Evolutionary conservation across 1,140 invertebrate genomes (phyloP).

Genomic region (Akabosia matsudoensis): DNA sequence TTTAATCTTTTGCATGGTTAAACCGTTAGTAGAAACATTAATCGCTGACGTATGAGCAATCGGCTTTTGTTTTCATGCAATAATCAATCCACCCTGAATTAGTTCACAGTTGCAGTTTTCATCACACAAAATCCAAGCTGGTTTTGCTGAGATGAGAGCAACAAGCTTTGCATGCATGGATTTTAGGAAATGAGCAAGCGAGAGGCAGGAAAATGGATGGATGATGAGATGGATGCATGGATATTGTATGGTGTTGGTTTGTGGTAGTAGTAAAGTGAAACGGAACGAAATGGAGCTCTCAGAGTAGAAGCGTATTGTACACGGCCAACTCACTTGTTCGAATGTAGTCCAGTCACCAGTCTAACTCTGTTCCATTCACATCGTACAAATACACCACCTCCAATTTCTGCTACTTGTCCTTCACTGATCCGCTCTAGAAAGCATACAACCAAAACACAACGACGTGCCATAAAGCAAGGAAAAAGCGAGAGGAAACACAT

Average conservation of each 20-base stretch:
- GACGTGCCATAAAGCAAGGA: not conserved
- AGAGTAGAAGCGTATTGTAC: not conserved
- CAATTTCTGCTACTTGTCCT: not conserved
- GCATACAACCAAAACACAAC: not conserved
- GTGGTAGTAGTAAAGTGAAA: not conserved
- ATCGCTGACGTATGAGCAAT: too few species aligned
- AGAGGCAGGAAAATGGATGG: not conserved
- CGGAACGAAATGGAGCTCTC: not conserved
- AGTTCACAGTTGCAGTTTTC: too few species aligned
- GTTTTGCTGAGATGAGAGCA: too few species aligned
- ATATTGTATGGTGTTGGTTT: not conserved
- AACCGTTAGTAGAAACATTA: too few species aligned
- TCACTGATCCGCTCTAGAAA: not conserved
- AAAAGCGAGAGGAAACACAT: not conserved
- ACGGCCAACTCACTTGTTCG: constrained; percentile 1
- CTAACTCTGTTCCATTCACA: not conserved
- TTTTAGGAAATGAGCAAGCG: not conserved
- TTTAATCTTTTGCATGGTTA: too few species aligned
- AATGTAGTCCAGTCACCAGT: constrained; percentile 13
- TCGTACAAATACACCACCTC: not conserved
- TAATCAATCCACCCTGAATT: too few species aligned
- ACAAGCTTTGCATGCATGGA: not conserved
- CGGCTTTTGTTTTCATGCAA: too few species aligned
- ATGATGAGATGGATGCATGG: not conserved
- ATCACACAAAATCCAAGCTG: not conserved